Evolutionary conservation across 2,797 vertebrate species (phyloP), one percentile per base, ranked within the genome.

Genomic region (Scyliorhinus canicula): DNA sequence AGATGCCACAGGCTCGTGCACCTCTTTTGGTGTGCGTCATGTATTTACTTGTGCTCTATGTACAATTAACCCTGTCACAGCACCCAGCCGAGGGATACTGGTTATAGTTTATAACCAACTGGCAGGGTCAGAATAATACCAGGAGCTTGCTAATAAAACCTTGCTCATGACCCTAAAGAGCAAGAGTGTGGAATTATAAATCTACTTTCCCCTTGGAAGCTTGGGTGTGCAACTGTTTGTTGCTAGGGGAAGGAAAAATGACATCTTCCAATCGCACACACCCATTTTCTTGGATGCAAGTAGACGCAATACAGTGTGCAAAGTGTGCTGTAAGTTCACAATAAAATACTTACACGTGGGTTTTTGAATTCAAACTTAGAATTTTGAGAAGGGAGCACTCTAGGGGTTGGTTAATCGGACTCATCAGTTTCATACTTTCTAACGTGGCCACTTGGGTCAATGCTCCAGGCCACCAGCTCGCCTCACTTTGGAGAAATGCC

Each of bases 311-410:
- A 1, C 71, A n/a, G 31, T 57, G 52, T 35, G 31, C 31, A 28
- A 55, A 88, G 12, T 5, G 85, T 31, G 35, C 71, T 74, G 2
- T 74, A 35, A 74, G 35, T 21, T 47, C 79, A 82, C 6, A 7
- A 82, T 26, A 82, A 82, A 82, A 82, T 82, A 19, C 44, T 82
- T 82, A 47, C 19, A 82, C 21, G 7, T 21, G 31, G 35, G 77
- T 79, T 79, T 79, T 79, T 79, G 71, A 74, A 74, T 74, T 74
- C 71, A 74, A n/a, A 74, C 77, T 16, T 79, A 82, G 19, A 82
- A 40, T 47, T 60, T 47, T 79, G 74, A 40, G n/a, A n/a, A 60
- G 55, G 1, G n/a, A 16, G 55, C 35, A 14, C 40, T 52, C 93
- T 26, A 14, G 14, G 24, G 16, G 1, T 16, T 71, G 47, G 47